These are phyloP conservation scores for Drosophila tanythrix DNA, from an alignment of 2,888 invertebrate species.

Conservation along the genomic window DNA sequence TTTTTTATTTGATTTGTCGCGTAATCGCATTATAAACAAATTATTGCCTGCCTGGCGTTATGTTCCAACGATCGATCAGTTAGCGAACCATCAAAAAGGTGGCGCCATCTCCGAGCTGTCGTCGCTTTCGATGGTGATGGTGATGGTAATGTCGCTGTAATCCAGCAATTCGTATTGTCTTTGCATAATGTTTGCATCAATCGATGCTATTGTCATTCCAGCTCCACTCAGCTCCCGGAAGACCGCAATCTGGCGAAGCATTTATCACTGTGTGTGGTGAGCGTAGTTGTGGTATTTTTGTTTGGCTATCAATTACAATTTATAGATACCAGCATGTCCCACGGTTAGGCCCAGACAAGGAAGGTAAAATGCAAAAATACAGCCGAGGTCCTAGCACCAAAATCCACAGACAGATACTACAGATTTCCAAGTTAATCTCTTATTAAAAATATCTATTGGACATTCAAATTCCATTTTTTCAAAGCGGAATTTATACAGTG, in stretches of 20 bases:
- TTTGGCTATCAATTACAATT: slow-evolving; percentile 54
- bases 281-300: slow-evolving; percentile 41
- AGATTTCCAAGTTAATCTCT: neutral
- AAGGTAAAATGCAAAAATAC: slow-evolving; percentile 6
- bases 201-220: slow-evolving; percentile 42
- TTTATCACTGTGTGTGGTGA: slow-evolving; percentile 24
- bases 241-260: slow-evolving; percentile 46
- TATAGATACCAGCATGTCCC: slow-evolving; percentile 38
- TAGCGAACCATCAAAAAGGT: slow-evolving; percentile 43
- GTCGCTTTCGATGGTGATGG: slow-evolving; percentile 11
- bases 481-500: neutral
- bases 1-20: slow-evolving; percentile 61
- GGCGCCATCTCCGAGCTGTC: slow-evolving; percentile 45
- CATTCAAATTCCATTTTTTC: neutral
- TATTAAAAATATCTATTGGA: neutral
- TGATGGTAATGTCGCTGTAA: slow-evolving; percentile 9
- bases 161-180: slow-evolving; percentile 39
- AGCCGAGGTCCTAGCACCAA: slow-evolving; percentile 16
- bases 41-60: slow-evolving; percentile 52
- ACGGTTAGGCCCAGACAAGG: slow-evolving; percentile 51
- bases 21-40: slow-evolving; percentile 78
- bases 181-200: slow-evolving; percentile 50
- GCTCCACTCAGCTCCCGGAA: slow-evolving; percentile 54
- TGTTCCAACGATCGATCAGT: slow-evolving; percentile 48
- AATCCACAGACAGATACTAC: neutral